Base-by-base conservation (phyloP, 2,797 vertebrate genomes). In the Perodicticus potto region DNA sequence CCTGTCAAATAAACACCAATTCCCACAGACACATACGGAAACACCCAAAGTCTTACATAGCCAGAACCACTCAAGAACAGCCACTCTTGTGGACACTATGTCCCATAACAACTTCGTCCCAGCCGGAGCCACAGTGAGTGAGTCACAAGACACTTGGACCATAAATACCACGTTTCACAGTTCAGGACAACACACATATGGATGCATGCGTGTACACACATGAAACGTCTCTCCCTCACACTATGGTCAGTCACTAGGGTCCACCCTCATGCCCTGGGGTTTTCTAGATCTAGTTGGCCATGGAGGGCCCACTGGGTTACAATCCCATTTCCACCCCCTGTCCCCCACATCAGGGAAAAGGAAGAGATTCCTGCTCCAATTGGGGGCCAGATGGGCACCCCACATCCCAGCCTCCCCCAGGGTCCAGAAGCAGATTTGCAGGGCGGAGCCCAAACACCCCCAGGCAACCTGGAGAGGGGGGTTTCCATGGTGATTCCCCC, bases 401-500 rank as follows among this genome's bases (percentile, higher is more conserved):
- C 59, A 19, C 9, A 77, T 23, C 84, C 70, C n/a, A 2, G 59
- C 72, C 55, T 82, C 86, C 92, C 92, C 86, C 63, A 69, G 84
- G 91, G 89, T 93, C 84, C 87, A 89, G 53, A 76, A 96, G 89
- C 97, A 97, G 96, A 97, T 96, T 94, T 94, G 89, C 74, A 67
- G 96, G 96, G 94, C 6, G 67, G 96, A 97, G 93, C 37, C 88
- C 93, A 93, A 80, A 94, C 86, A 77, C 95, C 93, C 94, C 94
- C 80, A 82, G 89, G 91, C 86, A 91, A 94, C 65, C 76, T 20
- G 32, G 86, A 80, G 70, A 92, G 88, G 65, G 85, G 55, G 7
- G 96, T 97, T 97, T 96, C 96, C 97, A 97, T 97, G 77, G 88
- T 5, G 61, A 96, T n/a, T 1, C 10, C 45, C 83, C 43, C 13